These are phyloP conservation scores for Caenorhabditis panamensis DNA, from an alignment of 2,888 invertebrate species.

Conservation along the genomic window DNA sequence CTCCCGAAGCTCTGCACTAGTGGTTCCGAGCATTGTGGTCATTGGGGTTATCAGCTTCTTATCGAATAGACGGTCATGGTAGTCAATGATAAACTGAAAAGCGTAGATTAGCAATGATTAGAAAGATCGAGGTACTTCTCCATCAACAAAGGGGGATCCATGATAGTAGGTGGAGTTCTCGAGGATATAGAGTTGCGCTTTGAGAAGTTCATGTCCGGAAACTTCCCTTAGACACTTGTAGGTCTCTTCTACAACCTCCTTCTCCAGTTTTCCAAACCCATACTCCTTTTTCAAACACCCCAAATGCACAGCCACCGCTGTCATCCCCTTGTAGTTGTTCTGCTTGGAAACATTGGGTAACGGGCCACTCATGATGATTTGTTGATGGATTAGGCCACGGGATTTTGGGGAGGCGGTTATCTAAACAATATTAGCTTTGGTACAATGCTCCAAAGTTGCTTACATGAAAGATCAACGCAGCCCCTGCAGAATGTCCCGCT, in stretches of 20 bases:
- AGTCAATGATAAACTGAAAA: constrained; percentile 30
- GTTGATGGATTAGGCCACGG: constrained; percentile 37
- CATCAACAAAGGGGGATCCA: constrained; percentile 38
- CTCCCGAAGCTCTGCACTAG: constrained; percentile 27
- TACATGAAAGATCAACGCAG: constrained; percentile 22
- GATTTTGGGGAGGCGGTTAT: constrained; percentile 29
- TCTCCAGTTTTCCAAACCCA: background rate
- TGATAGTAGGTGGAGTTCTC: constrained; percentile 20
- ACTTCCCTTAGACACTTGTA: constrained; percentile 26
- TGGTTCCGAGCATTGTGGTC: constrained; percentile 47
- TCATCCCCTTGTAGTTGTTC: constrained; percentile 34
- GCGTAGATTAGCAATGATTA: too few relatives aligned
- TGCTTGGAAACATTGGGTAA: constrained; percentile 1
- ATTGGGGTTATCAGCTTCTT: constrained; percentile 6
- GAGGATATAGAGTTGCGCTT: constrained; percentile 11
- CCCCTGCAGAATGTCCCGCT: constrained; percentile 62
- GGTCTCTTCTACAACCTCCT: background rate
- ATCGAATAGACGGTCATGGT: constrained; percentile 4
- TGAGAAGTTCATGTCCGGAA: constrained; percentile 9
- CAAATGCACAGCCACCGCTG: constrained; percentile 4
- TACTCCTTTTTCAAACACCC: constrained; percentile 24
- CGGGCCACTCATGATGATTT: constrained; percentile 52
- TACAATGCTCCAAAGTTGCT: background rate
- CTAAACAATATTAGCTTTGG: too few relatives aligned
- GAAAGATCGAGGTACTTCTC: too few relatives aligned